These are phyloP conservation scores for Synanthedon myopaeformis DNA, from an alignment of 2,888 invertebrate genomes.

Conservation along the genomic window DNA sequence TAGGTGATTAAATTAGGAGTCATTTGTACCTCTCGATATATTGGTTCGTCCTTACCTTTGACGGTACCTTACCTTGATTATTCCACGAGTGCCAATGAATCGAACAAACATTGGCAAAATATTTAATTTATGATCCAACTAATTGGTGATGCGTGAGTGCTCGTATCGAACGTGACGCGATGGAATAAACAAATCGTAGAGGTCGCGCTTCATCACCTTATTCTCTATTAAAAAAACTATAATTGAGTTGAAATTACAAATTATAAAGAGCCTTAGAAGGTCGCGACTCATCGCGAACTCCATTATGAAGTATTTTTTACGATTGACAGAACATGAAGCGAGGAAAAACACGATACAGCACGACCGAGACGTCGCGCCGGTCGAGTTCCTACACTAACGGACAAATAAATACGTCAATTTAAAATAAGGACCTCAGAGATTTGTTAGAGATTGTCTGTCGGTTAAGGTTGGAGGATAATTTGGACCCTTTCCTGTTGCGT, in stretches of 20 bases:
- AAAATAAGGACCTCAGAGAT: too few relatives aligned
- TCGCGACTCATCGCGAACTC: background rate
- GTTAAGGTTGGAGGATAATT: too few relatives aligned
- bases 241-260: background rate
- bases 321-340: background rate
- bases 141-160: conserved; percentile 1
- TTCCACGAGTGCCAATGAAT: too few relatives aligned
- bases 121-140: background rate
- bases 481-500: too few relatives aligned
- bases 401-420: too few relatives aligned
- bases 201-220: background rate
- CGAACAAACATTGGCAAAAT: too few relatives aligned
- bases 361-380: too few relatives aligned
- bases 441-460: too few relatives aligned
- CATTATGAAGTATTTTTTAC: background rate
- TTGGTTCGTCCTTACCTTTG: too few relatives aligned
- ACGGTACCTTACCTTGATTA: too few relatives aligned
- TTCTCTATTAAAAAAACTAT: background rate
- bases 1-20: background rate
- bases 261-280: background rate
- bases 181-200: background rate
- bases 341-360: background rate
- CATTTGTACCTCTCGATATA: too few relatives aligned
- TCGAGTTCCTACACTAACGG: too few relatives aligned
- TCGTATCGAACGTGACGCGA: conserved; percentile 1